These are phyloP conservation scores for Eunapius fragilis DNA, from an alignment of 37 sponge, comb jelly and placozoan species.

Conservation along the genomic window DNA sequence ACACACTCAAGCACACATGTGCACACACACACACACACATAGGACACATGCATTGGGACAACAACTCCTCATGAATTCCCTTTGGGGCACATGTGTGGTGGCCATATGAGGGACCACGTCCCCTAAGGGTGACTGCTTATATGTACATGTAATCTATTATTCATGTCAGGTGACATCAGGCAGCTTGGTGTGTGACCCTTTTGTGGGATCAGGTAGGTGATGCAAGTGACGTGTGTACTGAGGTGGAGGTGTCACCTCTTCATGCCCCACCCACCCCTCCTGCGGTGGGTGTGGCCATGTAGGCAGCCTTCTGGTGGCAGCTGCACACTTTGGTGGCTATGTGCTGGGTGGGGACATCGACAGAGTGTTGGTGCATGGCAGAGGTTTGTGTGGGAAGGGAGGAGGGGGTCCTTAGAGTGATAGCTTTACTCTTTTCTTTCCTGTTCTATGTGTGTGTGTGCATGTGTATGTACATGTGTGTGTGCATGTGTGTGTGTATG, in stretches of 20 bases:
- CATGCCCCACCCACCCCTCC: no score
- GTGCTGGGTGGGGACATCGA: slow-evolving; percentile 94
- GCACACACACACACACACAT: neutral
- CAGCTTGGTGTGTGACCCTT: slow-evolving; percentile 90
- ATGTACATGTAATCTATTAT: neutral
- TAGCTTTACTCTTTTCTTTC: no score
- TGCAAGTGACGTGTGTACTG: slow-evolving; percentile 30
- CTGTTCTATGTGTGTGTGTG: no score
- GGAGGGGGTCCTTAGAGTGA: no score
- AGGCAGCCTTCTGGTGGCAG: slow-evolving; percentile 87
- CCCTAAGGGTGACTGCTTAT: no score
- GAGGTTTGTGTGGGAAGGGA: slow-evolving; percentile 48
- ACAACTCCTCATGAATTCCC: no score
- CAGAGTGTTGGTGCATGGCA: slow-evolving; percentile 79
- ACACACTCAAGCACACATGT: neutral
- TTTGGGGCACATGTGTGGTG: no score
- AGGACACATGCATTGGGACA: neutral
- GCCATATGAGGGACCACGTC: no score
- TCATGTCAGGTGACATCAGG: slow-evolving; percentile 70
- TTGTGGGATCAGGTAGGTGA: slow-evolving; percentile 87
- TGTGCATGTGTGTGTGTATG: no score
- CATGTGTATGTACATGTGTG: no score
- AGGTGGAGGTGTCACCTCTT: no score
- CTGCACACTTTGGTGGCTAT: slow-evolving; percentile 92
- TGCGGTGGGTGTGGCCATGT: neutral